Percentiles rank a stretch among this genome's conserved stretches.
phyloP scores from a whole-genome alignment of 2,113 vertebrate genomes.

The Saguinus imperator region DNA sequence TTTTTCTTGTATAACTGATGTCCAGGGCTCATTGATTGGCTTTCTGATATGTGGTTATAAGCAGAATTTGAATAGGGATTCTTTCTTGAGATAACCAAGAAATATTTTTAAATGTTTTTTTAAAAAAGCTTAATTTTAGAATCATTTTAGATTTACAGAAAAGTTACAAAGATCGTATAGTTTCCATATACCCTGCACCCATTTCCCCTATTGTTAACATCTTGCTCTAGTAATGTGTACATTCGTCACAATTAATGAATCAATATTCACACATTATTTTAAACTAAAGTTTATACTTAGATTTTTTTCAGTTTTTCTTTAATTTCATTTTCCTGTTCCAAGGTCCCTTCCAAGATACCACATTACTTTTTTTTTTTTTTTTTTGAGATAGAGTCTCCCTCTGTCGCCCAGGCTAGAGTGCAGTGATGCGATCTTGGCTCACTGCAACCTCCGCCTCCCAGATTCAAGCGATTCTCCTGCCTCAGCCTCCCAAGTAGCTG shows the following conservation, averaged over 20 bases:
- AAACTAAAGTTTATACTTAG: not conserved
- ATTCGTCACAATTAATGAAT: not conserved
- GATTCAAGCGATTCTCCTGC: too few relatives aligned
- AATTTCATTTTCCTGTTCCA: conserved; percentile 17
- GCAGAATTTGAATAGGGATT: conserved; percentile 15
- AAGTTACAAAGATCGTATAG: not conserved
- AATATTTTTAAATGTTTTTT: not conserved
- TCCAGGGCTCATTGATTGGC: not conserved
- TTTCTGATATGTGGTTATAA: not conserved
- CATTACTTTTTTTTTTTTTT: not conserved
- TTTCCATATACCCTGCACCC: not conserved
- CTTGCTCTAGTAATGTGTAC: not conserved
- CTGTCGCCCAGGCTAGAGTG: too few relatives aligned
- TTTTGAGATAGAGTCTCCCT: too few relatives aligned
- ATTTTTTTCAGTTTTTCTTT: conserved; percentile 15
- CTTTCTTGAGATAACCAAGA: not conserved
- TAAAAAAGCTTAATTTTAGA: not conserved
- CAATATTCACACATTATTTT: not conserved
- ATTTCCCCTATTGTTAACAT: not conserved
- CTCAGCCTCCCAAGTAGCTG: too few relatives aligned
- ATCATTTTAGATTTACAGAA: not conserved
- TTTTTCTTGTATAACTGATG: not conserved
- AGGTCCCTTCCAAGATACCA: not conserved
- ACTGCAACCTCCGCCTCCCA: too few relatives aligned
- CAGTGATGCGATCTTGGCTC: too few relatives aligned